Conservation (phyloP, 2,113 vertebrate genomes). For the Melanerpes aurifrons region DNA sequence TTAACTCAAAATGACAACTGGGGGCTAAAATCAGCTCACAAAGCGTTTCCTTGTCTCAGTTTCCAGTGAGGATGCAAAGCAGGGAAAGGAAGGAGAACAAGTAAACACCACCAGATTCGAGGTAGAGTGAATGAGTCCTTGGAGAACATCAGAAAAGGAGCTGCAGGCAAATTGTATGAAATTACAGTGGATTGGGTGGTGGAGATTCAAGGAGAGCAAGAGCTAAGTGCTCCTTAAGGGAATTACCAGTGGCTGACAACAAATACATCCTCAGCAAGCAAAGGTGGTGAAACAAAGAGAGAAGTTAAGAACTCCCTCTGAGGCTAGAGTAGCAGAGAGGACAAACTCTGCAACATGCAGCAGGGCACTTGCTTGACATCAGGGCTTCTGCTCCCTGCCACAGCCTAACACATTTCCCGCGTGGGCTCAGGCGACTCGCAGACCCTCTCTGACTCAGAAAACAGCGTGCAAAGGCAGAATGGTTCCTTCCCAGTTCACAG, state of each 20-base stretch:
- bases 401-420: fast-evolving
- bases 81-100: not conserved
- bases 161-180: not conserved
- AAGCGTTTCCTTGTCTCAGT: not conserved
- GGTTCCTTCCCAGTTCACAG: not conserved
- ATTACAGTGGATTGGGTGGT: not conserved
- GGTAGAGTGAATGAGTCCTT: not conserved
- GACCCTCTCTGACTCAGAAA: not conserved
- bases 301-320: not conserved
- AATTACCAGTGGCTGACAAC: not conserved
- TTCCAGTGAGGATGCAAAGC: not conserved
- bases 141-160: not conserved
- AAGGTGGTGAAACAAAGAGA: not conserved
- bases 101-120: not conserved
- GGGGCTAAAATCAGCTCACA: not conserved
- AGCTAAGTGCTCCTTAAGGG: not conserved
- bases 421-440: not conserved
- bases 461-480: not conserved
- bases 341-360: not conserved
- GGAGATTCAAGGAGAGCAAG: not conserved
- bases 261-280: not conserved
- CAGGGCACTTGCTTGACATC: not conserved
- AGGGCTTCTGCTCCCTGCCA: not conserved
- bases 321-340: not conserved
- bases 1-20: not conserved